These are phyloP conservation scores for Peromyscus leucopus DNA, from an alignment of 2,113 vertebrate genomes.

Conservation along the genomic window DNA sequence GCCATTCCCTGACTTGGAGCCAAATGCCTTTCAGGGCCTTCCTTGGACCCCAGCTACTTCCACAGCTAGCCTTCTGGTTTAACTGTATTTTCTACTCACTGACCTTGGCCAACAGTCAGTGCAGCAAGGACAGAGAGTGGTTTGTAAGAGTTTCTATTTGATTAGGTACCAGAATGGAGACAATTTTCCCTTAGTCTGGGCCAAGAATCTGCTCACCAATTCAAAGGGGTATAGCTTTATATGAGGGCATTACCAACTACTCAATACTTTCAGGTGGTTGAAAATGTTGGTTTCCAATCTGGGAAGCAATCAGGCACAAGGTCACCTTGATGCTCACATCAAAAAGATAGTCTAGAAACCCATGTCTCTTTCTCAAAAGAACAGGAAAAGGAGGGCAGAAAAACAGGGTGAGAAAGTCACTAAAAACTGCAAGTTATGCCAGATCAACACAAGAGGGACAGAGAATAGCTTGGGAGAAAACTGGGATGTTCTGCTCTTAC, in stretches of 20 bases:
- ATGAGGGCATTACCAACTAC: accelerated
- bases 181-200: neutral
- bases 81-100: neutral
- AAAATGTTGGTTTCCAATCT: neutral
- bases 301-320: neutral
- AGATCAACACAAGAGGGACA: too few relatives aligned
- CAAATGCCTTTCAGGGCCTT: neutral
- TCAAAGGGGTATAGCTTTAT: neutral
- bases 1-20: neutral
- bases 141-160: neutral
- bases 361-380: accelerated
- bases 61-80: neutral
- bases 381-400: too few relatives aligned
- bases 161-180: neutral
- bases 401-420: neutral
- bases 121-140: neutral
- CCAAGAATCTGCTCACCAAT: neutral
- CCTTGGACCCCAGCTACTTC: neutral
- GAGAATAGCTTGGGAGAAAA: too few relatives aligned
- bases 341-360: neutral
- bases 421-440: accelerated
- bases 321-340: neutral
- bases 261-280: accelerated
- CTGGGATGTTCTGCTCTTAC: neutral
- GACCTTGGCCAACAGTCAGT: neutral